Percentiles rank a stretch among this genome's conserved stretches.
phyloP scores from a whole-genome alignment of 2,888 invertebrate species.

The Drosophila kuntzei region DNA sequence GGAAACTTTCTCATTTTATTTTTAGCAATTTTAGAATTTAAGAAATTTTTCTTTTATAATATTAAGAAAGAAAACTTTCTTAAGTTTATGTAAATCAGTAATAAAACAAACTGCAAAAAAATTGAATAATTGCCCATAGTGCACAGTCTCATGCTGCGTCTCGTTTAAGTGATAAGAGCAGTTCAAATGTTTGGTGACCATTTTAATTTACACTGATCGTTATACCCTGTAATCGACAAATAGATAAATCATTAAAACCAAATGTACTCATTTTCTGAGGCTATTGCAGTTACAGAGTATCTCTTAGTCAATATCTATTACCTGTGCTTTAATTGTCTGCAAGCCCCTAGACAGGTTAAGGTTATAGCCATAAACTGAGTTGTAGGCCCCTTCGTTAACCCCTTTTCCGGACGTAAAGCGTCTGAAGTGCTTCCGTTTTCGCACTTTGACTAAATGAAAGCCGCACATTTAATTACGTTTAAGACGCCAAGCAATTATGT shows the following conservation, averaged over 20 bases:
- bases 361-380: conserved; percentile 7
- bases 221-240: conserved; percentile 18
- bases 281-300: background rate
- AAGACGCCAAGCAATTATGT: conserved; percentile 26
- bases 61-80: no score
- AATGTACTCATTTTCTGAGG: background rate
- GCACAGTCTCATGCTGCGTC: conserved; percentile 39
- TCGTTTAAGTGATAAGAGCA: conserved; percentile 67
- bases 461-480: conserved; percentile 66
- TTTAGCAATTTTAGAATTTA: no score
- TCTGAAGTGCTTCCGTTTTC: conserved; percentile 37
- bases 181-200: conserved; percentile 72
- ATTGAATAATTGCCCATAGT: background rate
- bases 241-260: background rate
- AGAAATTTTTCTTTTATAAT: no score
- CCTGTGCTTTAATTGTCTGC: background rate
- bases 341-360: conserved; percentile 1
- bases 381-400: conserved; percentile 19
- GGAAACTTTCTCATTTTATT: background rate
- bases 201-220: conserved; percentile 57
- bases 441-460: conserved; percentile 37
- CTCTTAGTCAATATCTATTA: background rate
- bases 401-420: conserved; percentile 15
- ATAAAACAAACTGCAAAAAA: no score
- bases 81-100: no score